Conservation (phyloP, 2,888 invertebrate species). For the Biston betularia region DNA sequence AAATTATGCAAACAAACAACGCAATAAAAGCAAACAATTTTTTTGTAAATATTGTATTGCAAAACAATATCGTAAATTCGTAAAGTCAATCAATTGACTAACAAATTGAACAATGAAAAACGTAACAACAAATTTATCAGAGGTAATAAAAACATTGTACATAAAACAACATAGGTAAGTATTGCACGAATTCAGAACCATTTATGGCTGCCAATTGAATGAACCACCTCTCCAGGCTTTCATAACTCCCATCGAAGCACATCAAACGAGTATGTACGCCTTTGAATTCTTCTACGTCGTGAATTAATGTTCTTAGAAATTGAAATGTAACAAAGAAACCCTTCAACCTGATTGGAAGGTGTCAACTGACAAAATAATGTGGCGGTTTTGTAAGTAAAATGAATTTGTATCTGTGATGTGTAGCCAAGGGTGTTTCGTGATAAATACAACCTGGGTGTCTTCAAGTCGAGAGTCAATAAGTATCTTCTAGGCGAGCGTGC, state of each 20-base stretch:
- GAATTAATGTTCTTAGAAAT: neutral
- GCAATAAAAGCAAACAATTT: no score
- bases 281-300: constrained; percentile 24
- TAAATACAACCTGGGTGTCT: no score
- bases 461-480: no score
- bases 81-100: neutral
- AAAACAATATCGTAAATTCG: neutral
- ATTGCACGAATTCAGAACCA: neutral
- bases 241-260: neutral
- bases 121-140: neutral
- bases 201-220: constrained; percentile 8
- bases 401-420: neutral
- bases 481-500: no score
- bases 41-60: neutral
- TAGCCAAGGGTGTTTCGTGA: no score
- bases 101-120: neutral
- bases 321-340: constrained; percentile 2
- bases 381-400: neutral
- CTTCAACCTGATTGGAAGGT: neutral
- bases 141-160: neutral
- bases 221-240: neutral
- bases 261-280: constrained; percentile 23
- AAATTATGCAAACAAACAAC: no score
- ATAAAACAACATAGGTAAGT: neutral
- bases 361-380: neutral